phyloP scores from a whole-genome alignment of 2,113 vertebrate species.

The Anarrhichthys ocellatus region DNA sequence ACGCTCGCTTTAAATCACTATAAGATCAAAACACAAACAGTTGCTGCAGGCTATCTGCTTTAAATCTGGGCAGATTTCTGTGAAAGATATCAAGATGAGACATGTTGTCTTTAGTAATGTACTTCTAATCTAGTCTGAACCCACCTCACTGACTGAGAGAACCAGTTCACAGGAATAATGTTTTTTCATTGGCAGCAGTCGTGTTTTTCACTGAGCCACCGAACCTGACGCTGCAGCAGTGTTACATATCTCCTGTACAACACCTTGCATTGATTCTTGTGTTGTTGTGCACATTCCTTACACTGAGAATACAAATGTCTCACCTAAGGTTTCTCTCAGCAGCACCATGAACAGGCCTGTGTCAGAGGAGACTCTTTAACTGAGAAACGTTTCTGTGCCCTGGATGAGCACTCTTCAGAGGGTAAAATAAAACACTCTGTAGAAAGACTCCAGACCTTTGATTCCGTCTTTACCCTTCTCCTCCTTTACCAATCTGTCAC shows the following conservation, averaged over 20 bases:
- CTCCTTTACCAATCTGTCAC: conserved; percentile 14
- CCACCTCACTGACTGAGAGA: not conserved
- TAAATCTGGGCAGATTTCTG: no score
- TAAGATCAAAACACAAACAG: not conserved
- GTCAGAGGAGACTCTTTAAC: not conserved
- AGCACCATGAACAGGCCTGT: not conserved
- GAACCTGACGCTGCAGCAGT: not conserved
- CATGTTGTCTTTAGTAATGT: not conserved
- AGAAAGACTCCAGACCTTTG: not conserved
- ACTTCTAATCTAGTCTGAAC: not conserved
- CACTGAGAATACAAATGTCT: not conserved
- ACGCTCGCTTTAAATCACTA: not conserved
- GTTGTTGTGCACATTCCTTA: not conserved
- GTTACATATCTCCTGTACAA: not conserved
- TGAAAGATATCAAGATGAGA: not conserved
- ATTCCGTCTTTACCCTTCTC: not conserved
- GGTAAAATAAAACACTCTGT: conserved; percentile 16
- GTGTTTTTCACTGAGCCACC: not conserved
- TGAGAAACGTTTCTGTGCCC: not conserved
- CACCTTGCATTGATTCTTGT: not conserved
- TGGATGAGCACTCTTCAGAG: not conserved
- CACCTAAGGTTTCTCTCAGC: not conserved
- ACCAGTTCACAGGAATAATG: not conserved
- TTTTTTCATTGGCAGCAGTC: not conserved
- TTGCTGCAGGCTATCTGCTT: not conserved